Base-by-base conservation (phyloP, 53 echinoderm and acorn worm species). In the Paracentrotus lividus region DNA sequence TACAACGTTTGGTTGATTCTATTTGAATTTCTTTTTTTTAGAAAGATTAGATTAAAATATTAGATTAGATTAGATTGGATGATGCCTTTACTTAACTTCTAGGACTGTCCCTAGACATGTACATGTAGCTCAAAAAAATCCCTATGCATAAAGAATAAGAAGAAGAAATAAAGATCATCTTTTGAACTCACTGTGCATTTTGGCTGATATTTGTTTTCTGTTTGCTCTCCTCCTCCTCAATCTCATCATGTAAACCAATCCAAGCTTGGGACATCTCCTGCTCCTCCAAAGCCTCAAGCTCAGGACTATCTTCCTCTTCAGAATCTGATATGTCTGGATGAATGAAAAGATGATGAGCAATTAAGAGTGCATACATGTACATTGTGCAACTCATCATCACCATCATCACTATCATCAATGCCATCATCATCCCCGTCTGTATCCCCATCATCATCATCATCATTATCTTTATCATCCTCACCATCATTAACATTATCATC, bases 201-300 rank as follows among this genome's bases (percentile, higher is more conserved):
- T 86, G 85, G 13, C 51, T 27, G 24, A 51, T 26, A n/a, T 51
- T 4, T 8, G 85, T 18, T 85, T 52, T 29, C 5, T 51, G 52
- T 34, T 23, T 38, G 16, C 88, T 88, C 88, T 33, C 52, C 24
- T 51, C 86, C 34, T 33, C 86, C 9, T 88, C 92, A 27, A 59
- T 61, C 5, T 90, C 95, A 23, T 92, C 92, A 59, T 95, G 90
- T 8, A 61, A 88, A 24, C 90, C 94, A 42, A 88, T 88, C 98
- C 98, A 98, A 18, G 94, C 98, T 49, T 98, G 98, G 49, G 97
- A 97, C 98, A 98, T 98, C 94, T 96, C 95, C 8, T 95, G 21
- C 45, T 92, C 92, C 43, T 78, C 92, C 59, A 9, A 24, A 10
- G 92, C 92, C 58, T 92, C 92, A 29, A 92, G 33, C 58, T 92